phyloP scores from a whole-genome alignment of 2,113 vertebrate genomes.

The Poecilia latipinna region DNA sequence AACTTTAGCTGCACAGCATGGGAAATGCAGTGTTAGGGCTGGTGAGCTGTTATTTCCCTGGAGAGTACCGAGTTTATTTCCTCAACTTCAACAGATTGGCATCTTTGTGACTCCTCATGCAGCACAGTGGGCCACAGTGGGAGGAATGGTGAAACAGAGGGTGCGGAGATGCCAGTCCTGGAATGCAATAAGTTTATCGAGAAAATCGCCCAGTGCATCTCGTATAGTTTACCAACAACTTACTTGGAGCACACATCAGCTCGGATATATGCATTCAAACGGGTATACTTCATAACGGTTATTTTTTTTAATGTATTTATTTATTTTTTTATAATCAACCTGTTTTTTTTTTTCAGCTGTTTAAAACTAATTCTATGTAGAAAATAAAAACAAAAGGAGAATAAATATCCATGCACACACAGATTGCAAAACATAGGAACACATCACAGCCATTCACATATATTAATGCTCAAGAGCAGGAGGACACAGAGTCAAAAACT shows the following conservation, averaged over 20 bases:
- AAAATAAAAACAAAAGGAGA: background rate
- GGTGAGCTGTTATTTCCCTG: background rate
- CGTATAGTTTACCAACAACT: background rate
- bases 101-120: conserved; percentile 19
- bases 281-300: background rate
- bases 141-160: conserved; percentile 2
- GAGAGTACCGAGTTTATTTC: conserved; percentile 23
- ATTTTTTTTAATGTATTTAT: too few relatives aligned
- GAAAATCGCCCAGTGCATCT: background rate
- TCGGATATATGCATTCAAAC: background rate
- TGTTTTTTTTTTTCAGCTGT: background rate
- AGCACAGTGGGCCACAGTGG: conserved; percentile 7
- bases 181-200: background rate
- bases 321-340: too few relatives aligned
- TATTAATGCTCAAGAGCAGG: too few relatives aligned
- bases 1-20: conserved; percentile 9
- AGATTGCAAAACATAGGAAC: too few relatives aligned
- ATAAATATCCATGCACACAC: background rate
- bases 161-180: conserved; percentile 2
- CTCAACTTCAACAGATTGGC: conserved; percentile 21
- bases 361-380: background rate
- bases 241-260: background rate
- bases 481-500: too few relatives aligned
- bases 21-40: background rate
- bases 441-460: too few relatives aligned